Evolutionary conservation across 2,888 invertebrate genomes (phyloP), one percentile per base, ranked within the genome.

Genomic region (Drosophila demipolita): DNA sequence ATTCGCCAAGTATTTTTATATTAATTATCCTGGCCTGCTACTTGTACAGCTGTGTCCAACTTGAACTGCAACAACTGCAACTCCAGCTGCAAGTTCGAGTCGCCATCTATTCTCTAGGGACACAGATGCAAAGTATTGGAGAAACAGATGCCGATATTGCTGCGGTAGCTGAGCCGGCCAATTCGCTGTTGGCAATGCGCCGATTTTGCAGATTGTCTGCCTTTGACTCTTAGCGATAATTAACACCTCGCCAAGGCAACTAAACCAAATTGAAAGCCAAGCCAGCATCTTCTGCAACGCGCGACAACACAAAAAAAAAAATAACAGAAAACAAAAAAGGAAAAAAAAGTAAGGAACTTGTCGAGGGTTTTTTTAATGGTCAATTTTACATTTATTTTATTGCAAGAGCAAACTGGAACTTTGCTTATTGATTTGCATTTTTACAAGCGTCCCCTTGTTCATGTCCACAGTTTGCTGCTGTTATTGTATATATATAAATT

Each of bases 171-270:
- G 12, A 63, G 63, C 57, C 61, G 52, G 65, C 80, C 83, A 79
- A 79, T 79, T 80, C 75, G 65, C 57, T 77, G 82, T 66, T 77
- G 77, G 70, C 76, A 71, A 76, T 83, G 61, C 60, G 73, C 85
- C 89, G 90, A 89, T 90, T 82, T 90, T 62, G 66, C 82, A 82
- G 90, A 87, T 86, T 86, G 89, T 62, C 75, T 79, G 83, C 83
- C 89, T 83, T 85, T 89, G 89, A 90, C 76, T 88, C 81, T 86
- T 83, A 83, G 87, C 89, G 89, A 90, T 90, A 88, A 88, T 88
- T 88, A 88, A 88, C 88, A 88, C 88, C 88, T 90, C 82, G 82
- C 73, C 63, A 49, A 60, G 79, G 64, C 75, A 72, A 80, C 78
- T 85, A 75, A 89, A 70, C 85, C 90, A 89, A 85, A 84, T 89